phyloP scores from a whole-genome alignment of 2,797 vertebrate genomes.

The Limosa lapponica region DNA sequence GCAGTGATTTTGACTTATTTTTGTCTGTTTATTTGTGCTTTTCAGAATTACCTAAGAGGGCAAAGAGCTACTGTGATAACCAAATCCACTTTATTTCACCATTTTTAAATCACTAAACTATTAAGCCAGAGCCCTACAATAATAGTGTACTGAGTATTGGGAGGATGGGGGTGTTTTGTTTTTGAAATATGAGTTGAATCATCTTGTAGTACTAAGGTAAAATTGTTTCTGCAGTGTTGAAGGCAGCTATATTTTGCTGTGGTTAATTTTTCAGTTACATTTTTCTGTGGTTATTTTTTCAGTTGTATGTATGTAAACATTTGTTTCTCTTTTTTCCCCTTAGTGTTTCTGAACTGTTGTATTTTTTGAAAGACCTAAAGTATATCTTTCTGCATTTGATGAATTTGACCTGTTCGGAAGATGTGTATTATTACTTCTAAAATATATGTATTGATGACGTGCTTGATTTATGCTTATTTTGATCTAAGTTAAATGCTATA shows the following conservation, averaged over 20 bases:
- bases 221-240: background rate
- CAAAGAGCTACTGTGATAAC: background rate
- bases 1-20: background rate
- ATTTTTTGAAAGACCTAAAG: background rate
- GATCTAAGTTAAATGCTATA: background rate
- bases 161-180: background rate
- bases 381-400: slow-evolving; percentile 6
- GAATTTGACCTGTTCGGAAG: background rate
- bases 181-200: background rate
- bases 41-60: background rate
- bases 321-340: background rate
- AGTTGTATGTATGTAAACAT: background rate
- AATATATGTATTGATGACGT: background rate
- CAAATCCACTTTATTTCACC: background rate
- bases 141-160: background rate
- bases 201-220: background rate
- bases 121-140: background rate
- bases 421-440: background rate
- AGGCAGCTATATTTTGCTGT: background rate
- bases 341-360: background rate
- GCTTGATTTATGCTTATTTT: slow-evolving; percentile 30
- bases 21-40: background rate
- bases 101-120: background rate
- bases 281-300: background rate
- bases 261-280: background rate